These are phyloP conservation scores for Oscheius sp. DNA, from an alignment of 2,888 invertebrate genomes.

Conservation along the genomic window DNA sequence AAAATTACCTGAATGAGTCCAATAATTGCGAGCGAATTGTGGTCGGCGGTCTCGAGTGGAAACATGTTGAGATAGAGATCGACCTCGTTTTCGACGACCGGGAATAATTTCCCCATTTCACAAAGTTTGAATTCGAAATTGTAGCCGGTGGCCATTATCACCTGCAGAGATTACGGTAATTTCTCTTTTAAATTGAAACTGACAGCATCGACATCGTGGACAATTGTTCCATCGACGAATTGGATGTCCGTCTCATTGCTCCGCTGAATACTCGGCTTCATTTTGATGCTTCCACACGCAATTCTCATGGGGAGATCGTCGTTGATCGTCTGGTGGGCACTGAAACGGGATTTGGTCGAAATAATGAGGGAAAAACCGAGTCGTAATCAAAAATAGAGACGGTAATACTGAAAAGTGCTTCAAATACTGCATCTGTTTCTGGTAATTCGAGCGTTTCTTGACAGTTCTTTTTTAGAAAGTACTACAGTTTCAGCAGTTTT, in stretches of 20 bases:
- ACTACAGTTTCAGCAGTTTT: too few relatives aligned
- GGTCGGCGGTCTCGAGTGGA: constrained; percentile 72
- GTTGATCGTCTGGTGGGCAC: constrained; percentile 73
- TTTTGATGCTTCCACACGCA: constrained; percentile 67
- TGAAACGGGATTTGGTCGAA: too few relatives aligned
- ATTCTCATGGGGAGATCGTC: constrained; percentile 76
- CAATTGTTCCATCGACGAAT: constrained; percentile 58
- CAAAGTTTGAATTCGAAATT: constrained; percentile 49
- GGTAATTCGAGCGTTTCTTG: too few relatives aligned
- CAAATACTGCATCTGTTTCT: too few relatives aligned
- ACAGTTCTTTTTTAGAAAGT: too few relatives aligned
- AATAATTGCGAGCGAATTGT: constrained; percentile 74
- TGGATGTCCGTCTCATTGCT: constrained; percentile 54
- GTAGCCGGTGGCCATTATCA: constrained; percentile 61
- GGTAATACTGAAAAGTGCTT: too few relatives aligned
- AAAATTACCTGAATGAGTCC: constrained; percentile 71
- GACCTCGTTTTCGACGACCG: constrained; percentile 54
- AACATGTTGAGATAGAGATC: constrained; percentile 75
- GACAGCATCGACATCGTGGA: constrained; percentile 50
- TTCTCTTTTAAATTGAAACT: background rate
- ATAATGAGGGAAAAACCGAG: too few relatives aligned
- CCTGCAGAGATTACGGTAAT: constrained; percentile 32
- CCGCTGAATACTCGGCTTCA: constrained; percentile 51
- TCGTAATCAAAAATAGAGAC: too few relatives aligned
- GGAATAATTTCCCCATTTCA: constrained; percentile 49